Percentiles rank a stretch among this genome's conserved stretches.
phyloP scores from a whole-genome alignment of 1,140 invertebrate genomes.

The Hyposmocoma kahamanoa region DNA sequence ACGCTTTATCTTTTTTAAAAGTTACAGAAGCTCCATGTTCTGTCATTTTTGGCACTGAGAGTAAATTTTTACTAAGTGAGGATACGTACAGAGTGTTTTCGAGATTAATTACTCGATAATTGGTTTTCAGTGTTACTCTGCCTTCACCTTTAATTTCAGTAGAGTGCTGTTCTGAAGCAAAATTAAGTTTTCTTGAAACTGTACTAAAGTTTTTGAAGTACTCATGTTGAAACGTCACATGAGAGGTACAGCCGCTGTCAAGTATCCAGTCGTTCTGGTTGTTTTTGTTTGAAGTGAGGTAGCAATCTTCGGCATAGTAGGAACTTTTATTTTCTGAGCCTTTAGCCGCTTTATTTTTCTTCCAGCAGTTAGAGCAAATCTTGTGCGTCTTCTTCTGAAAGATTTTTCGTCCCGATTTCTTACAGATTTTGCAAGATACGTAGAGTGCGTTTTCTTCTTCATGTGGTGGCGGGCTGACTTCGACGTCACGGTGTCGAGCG shows the following conservation, averaged over 20 bases:
- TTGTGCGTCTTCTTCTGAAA: neutral
- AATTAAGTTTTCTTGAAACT: neutral
- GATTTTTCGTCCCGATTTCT: neutral
- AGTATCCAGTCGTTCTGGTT: neutral
- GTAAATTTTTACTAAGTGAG: neutral
- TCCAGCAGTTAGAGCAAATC: conserved; percentile 3
- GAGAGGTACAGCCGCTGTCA: conserved; percentile 11
- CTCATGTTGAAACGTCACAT: conserved; percentile 2
- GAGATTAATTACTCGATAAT: neutral
- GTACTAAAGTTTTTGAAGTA: conserved; percentile 1
- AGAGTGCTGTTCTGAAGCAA: neutral
- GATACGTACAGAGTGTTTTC: conserved; percentile 6
- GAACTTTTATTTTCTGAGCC: neutral
- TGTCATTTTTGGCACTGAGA: conserved; percentile 3
- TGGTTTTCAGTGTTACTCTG: conserved; percentile 1
- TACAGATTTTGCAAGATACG: neutral
- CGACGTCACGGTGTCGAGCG: conserved; percentile 3
- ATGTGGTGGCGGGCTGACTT: neutral
- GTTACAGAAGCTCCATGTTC: conserved; percentile 1
- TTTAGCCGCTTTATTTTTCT: conserved; percentile 1
- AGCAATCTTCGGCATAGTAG: neutral
- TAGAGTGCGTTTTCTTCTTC: neutral
- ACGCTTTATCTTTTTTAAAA: conserved; percentile 3
- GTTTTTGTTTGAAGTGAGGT: neutral
- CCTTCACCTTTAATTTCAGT: neutral